Evolutionary conservation across 1,140 invertebrate genomes (phyloP), one percentile per base, ranked within the genome.

Genomic region (Neotoxoptera formosana): DNA sequence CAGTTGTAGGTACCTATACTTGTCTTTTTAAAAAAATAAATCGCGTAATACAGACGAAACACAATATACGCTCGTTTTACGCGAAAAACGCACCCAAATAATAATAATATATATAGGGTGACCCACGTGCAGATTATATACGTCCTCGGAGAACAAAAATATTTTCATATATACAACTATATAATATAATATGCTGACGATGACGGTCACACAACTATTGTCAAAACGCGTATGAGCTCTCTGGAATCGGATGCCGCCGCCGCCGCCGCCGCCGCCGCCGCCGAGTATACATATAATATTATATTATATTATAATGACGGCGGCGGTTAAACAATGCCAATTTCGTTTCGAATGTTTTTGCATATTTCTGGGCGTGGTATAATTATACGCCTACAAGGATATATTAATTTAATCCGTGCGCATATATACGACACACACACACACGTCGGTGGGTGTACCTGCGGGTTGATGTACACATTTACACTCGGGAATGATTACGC

Each of bases 301-400:
- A n/a, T n/a, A 41, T 41, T 2, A 41, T 41, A 41, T 41, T 41
- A 41, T 41, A 41, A 47, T 67, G 67, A 89, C 41, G 48, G 48
- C 47, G 67, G 56, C 41, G 48, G 48, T 53, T 89, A 89, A 89
- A 89, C 88, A 89, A 89, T 67, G 89, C 56, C 53, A 45, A 90
- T 90, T 90, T 90, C 4, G 36, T 90, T 90, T 67, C 41, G 36
- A 36, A 60, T 36, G 53, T 90, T 90, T 90, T 67, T 90, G 89
- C 89, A 90, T 90, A 90, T 90, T 90, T 90, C 56, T 90, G 56
- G 89, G 89, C 89, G 89, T 90, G 89, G 89, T 90, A n/a, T n/a
- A 90, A 90, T 90, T 67, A n/a, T n/a, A 90, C 56, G 41, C 89
- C 56, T 67, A 90, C 89, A 20, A 45, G 34, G 88, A 90, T 90